Percentiles rank a stretch among this genome's conserved stretches.
Conservation (phyloP, 2,888 invertebrate genomes). For the Nezara viridula region DNA sequence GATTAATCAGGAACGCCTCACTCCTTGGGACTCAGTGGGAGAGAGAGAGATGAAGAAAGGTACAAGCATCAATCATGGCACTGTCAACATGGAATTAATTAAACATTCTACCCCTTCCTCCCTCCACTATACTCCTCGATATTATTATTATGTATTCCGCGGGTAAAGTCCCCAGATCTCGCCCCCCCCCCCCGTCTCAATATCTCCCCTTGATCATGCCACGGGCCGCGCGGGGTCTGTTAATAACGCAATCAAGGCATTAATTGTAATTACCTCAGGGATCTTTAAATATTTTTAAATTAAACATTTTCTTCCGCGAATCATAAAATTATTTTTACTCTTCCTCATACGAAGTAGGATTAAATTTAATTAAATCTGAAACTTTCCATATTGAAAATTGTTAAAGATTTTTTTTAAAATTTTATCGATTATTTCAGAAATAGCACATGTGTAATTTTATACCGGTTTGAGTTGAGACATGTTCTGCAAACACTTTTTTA, state of each 20-base stretch:
- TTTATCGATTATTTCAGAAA: too few species aligned
- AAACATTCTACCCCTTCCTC: constrained; percentile 62
- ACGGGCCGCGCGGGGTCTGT: background rate
- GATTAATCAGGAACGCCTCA: constrained; percentile 62
- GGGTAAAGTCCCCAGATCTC: constrained; percentile 45
- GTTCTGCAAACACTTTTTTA: too few species aligned
- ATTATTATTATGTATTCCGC: constrained; percentile 60
- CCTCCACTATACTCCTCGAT: constrained; percentile 44
- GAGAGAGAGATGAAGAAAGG: constrained; percentile 62
- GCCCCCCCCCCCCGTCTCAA: background rate
- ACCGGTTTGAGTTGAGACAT: too few species aligned
- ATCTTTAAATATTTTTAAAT: background rate
- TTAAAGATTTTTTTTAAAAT: too few species aligned
- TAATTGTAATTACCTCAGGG: background rate
- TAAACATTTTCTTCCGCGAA: background rate
- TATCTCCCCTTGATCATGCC: constrained; percentile 13
- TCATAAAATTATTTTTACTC: background rate
- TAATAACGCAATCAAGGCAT: constrained; percentile 6
- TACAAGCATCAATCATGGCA: constrained; percentile 64
- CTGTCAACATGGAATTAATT: constrained; percentile 65
- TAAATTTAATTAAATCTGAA: background rate
- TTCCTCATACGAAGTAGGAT: background rate
- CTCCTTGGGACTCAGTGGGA: constrained; percentile 54
- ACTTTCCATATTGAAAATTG: background rate
- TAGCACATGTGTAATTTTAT: too few species aligned